Conservation (phyloP, 2,797 vertebrate genomes). For the Thripadectes ignobilis region DNA sequence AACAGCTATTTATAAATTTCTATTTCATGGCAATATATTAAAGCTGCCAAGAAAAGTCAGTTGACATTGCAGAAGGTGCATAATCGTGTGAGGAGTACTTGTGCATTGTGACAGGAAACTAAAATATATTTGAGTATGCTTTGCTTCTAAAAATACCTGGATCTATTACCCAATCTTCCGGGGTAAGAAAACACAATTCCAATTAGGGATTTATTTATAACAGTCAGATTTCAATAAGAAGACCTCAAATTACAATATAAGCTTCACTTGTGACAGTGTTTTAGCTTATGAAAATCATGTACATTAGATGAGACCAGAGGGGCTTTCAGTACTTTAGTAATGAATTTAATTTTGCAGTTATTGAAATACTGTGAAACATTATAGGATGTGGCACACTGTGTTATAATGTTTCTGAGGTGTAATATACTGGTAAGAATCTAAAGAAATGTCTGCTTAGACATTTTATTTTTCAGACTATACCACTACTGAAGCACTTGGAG, state of each 20-base stretch:
- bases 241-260: background rate
- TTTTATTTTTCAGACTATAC: background rate
- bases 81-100: background rate
- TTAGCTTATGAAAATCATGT: background rate
- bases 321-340: background rate
- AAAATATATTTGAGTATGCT: background rate
- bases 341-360: background rate
- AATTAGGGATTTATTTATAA: background rate
- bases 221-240: background rate
- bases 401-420: background rate
- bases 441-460: background rate
- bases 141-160: slow-evolving; percentile 27
- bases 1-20: background rate
- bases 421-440: background rate
- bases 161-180: background rate
- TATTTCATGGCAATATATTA: background rate
- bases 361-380: background rate
- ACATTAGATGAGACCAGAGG: background rate
- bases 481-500: background rate
- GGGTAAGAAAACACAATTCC: background rate
- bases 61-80: background rate
- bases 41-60: background rate
- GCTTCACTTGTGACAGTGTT: background rate
- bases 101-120: background rate
- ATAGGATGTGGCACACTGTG: background rate